Conservation (phyloP, 2,113 vertebrate species). For the Oenanthe oenanthe region DNA sequence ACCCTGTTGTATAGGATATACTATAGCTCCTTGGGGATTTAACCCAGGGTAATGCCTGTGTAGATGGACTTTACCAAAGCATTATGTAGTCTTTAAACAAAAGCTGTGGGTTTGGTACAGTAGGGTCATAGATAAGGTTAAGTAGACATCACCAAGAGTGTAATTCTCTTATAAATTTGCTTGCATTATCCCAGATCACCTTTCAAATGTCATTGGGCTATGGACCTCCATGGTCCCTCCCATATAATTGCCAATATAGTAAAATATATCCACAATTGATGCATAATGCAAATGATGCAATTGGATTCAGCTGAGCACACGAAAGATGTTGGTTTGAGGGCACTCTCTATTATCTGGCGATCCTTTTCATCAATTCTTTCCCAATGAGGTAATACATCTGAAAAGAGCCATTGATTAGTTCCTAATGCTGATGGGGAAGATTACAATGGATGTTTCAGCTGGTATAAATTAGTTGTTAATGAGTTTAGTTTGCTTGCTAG, state of each 20-base stretch:
- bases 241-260: neutral
- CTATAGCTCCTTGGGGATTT: neutral
- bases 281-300: neutral
- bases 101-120: neutral
- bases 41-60: neutral
- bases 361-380: neutral
- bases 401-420: neutral
- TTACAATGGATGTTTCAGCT: neutral
- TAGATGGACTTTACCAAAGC: neutral
- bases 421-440: neutral
- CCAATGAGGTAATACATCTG: neutral
- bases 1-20: neutral
- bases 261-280: neutral
- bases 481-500: neutral
- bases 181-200: neutral
- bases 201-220: neutral
- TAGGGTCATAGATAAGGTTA: neutral
- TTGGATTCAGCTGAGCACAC: neutral
- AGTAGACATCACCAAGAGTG: neutral
- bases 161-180: neutral
- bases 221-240: neutral
- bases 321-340: neutral
- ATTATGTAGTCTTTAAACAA: fast-evolving
- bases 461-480: neutral
- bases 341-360: neutral